Conservation (phyloP, 37 sponge, comb jelly and placozoan genomes). For the Hormiphora californensis region DNA sequence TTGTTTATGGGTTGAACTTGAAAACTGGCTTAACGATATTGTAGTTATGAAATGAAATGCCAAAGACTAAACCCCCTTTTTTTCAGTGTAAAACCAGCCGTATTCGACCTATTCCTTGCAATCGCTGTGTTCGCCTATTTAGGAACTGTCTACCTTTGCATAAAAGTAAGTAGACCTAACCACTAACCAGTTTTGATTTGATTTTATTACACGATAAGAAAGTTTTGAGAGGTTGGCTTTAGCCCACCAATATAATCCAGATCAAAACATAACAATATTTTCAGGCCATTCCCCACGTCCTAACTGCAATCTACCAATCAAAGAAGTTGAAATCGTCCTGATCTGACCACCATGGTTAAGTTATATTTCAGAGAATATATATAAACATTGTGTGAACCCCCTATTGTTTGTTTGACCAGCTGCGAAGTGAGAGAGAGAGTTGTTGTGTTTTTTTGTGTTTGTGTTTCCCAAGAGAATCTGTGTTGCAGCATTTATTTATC, state of each 20-base stretch:
- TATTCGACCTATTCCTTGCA: constrained; percentile 88
- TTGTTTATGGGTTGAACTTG: no score
- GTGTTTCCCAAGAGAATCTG: no score
- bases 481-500: no score
- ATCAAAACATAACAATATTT: not conserved
- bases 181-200: not conserved
- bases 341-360: no score
- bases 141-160: constrained; percentile 62
- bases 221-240: not conserved
- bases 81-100: constrained; percentile 83
- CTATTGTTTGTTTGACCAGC: no score
- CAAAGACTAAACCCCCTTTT: no score
- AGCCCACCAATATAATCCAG: not conserved
- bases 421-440: no score
- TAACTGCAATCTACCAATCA: not conserved
- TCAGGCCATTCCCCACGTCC: not conserved
- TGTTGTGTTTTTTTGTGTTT: no score
- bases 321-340: constrained; percentile 52
- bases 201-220: not conserved
- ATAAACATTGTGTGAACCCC: no score
- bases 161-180: constrained; percentile 59
- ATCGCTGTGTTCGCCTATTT: constrained; percentile 67
- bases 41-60: no score
- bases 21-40: no score
- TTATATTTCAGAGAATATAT: no score